phyloP scores from a whole-genome alignment of 2,888 invertebrate genomes.

The Slavum lentiscoides region DNA sequence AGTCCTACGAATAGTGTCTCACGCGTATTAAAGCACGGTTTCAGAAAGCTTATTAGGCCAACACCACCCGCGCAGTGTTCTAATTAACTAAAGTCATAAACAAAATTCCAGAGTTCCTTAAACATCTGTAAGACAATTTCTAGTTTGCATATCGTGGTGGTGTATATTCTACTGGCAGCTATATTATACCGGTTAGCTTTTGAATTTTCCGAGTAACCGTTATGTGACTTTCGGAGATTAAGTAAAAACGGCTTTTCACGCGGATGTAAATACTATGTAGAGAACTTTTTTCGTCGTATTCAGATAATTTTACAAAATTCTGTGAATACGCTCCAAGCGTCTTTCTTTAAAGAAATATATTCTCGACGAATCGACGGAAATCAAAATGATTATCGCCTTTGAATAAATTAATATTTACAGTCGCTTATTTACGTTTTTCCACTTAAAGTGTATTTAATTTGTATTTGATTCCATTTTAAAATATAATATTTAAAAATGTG shows the following conservation, averaged over 20 bases:
- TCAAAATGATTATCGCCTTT: too few species aligned
- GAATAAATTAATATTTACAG: too few species aligned
- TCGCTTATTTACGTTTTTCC: too few species aligned
- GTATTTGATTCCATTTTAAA: too few species aligned
- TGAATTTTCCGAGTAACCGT: constrained; percentile 3
- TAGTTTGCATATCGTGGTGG: neutral
- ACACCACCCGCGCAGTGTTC: neutral
- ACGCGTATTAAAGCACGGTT: neutral
- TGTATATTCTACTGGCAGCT: neutral
- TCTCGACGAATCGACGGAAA: too few species aligned
- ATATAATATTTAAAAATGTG: too few species aligned
- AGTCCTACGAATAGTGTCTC: neutral
- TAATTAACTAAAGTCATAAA: constrained; percentile 30
- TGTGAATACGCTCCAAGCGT: too few species aligned
- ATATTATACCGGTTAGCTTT: too few species aligned
- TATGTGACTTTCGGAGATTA: neutral
- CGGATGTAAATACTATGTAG: neutral
- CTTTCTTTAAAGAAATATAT: too few species aligned
- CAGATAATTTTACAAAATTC: too few species aligned
- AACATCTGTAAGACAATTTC: constrained; percentile 6
- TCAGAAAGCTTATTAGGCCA: constrained; percentile 14
- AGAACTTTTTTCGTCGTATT: too few species aligned
- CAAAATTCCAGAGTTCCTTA: constrained; percentile 38
- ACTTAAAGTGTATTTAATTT: too few species aligned
- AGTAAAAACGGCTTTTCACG: neutral